Percentiles rank a stretch among this genome's conserved stretches.
Conservation (phyloP, 2,113 vertebrate species). For the Larimichthys polyactis region DNA sequence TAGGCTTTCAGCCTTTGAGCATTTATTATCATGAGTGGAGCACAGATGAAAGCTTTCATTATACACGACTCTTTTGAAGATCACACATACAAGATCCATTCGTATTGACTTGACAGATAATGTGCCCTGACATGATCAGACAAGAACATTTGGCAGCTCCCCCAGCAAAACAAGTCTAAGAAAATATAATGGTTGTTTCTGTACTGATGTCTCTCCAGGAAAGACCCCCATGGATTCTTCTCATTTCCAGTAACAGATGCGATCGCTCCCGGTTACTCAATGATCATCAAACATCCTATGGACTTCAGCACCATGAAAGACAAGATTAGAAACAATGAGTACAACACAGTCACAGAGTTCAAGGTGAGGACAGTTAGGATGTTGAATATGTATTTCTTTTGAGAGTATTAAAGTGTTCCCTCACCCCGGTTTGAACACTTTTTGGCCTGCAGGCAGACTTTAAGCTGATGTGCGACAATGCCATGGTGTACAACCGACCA, state of each 20-base stretch:
- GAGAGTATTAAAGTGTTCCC: neutral
- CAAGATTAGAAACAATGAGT: slow-evolving; percentile 94
- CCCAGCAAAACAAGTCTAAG: neutral
- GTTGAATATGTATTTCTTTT: neutral
- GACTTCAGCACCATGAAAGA: slow-evolving; percentile 99
- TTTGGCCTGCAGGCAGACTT: slow-evolving; percentile 91
- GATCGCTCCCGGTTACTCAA: slow-evolving; percentile 97
- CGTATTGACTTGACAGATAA: slow-evolving; percentile 20
- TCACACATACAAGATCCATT: neutral
- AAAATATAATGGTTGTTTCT: neutral
- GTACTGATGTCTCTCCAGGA: slow-evolving; percentile 83
- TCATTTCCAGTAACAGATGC: slow-evolving; percentile 97
- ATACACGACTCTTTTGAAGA: neutral
- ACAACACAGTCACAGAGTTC: slow-evolving; percentile 98
- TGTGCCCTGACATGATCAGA: neutral
- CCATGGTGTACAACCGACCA: slow-evolving; percentile 98
- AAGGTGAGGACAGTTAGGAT: slow-evolving; percentile 85
- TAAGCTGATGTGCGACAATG: slow-evolving; percentile 99
- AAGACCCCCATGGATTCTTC: slow-evolving; percentile 98
- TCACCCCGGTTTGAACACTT: slow-evolving; percentile 12
- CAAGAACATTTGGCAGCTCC: neutral
- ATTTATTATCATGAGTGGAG: neutral
- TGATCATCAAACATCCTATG: slow-evolving; percentile 99
- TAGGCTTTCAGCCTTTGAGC: neutral
- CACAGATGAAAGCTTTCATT: neutral